phyloP scores from a whole-genome alignment of 2,113 vertebrate species.

The Petromus typicus region DNA sequence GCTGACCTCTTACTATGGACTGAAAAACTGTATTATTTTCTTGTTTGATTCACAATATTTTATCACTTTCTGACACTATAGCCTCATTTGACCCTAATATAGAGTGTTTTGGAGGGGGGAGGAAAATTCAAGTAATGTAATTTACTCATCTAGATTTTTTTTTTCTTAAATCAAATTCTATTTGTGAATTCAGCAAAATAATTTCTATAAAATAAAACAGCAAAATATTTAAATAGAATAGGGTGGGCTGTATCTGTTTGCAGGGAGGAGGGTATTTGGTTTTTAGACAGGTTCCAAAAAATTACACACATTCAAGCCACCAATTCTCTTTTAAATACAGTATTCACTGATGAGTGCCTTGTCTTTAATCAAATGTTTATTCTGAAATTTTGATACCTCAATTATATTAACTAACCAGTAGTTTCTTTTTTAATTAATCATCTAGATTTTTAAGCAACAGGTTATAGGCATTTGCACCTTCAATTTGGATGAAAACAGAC shows the following conservation, averaged over 20 bases:
- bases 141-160: conserved; percentile 51
- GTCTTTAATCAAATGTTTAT: conserved; percentile 95
- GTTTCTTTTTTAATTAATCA: conserved; percentile 85
- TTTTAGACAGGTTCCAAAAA: conserved; percentile 96
- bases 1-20: not conserved
- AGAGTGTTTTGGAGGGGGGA: not conserved
- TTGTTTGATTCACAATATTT: not conserved
- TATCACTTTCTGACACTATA: not conserved
- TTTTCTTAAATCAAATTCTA: conserved; percentile 99
- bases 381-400: conserved; percentile 90
- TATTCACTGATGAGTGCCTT: conserved; percentile 97
- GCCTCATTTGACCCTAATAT: not conserved
- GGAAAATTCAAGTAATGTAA: not conserved
- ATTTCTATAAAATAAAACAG: conserved; percentile 99
- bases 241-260: conserved; percentile 98
- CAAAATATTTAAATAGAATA: conserved; percentile 99
- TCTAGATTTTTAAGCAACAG: not conserved
- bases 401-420: conserved; percentile 96
- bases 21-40: not conserved
- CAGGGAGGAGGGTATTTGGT: conserved; percentile 99
- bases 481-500: not conserved
- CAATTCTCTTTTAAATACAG: conserved; percentile 98
- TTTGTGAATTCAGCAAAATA: conserved; percentile 99
- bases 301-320: conserved; percentile 99
- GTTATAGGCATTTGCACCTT: not conserved